Evolutionary conservation across 92 coral and sea anemone species (phyloP), one percentile per base, ranked within the genome.

Genomic region (Parazoanthus darwini): DNA sequence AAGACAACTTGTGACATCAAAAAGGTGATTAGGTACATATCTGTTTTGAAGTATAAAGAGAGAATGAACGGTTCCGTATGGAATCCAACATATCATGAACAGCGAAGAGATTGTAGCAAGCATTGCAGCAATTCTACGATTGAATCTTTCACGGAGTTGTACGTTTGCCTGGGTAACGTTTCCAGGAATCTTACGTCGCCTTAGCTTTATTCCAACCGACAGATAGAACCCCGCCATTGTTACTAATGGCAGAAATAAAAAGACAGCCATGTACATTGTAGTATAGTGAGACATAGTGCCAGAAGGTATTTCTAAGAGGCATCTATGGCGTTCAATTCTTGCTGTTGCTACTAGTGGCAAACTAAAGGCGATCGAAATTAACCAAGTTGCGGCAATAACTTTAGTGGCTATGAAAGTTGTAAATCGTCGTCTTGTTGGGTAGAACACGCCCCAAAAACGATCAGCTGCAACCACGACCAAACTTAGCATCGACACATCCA

Each of bases 1-100:
- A 6, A 77, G 35, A 77, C 81, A 77, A 22, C 81, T 77, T 42
- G 81, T 77, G 54, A 77, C 56, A 77, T 77, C 81, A 77, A 77
- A 77, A 77, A 46, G 50, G 50, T 46, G 8, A 8, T 46, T 46
- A 46, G 50, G 50, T 46, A 46, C 50, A 46, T 46, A 1, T 0
- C 8, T 42, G 15, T 77, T 39, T 54, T 77, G 54, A 39, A 77
- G 81, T 42, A 23, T 43, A 23, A 77, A 77, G 16, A 77, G 56
- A 77, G 56, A 39, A 16, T 77, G 81, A 2, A 77, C 22, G 6
- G 81, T 39, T 77, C 81, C 81, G 14, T 77, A 77, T 20, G 81
- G 81, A 42, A 44, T 20, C 81, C 59, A 77, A 77, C 81, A 77
- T 2, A 43, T 6, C 6, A 77, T 20, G 56, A 44, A 77, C 11